Evolutionary conservation across 2,797 vertebrate genomes (phyloP), one percentile per base, ranked within the genome.

Genomic region (Furcifer pardalis): DNA sequence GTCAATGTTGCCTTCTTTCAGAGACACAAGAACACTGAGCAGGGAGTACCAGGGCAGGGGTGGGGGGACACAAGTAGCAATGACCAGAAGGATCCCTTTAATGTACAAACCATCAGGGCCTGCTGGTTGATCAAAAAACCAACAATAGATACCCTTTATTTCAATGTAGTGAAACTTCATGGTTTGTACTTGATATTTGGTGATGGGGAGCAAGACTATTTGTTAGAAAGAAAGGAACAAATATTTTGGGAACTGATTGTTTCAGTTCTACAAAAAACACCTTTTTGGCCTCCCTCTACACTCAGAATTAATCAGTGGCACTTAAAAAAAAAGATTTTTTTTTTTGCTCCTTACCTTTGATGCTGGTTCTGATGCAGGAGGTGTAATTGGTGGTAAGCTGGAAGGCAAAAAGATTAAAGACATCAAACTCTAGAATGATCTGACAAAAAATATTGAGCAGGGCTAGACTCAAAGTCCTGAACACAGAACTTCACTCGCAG

Each of bases 361-460:
- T 7, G 97, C 97, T 88, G 97, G 97, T 80, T 97, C 97, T 62
- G 89, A 86, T 88, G 95, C 94, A 46, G 96, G 94, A 81, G 93
- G 95, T 78, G 93, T 94, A 92, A 96, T 90, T 90, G 98, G 98
- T 90, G 98, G 97, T 89, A 99, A 96, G 90, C 99, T 99, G 83
- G 12, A 86, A 86, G 72, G 94, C 56, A 89, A 77, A 90, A 87
- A 30, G 8, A 42, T 66, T 49, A 8, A 66, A 40, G 17, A 52
- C 49, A 9, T 65, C n/a, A 75, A 76, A 75, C 15, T 21, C 46
- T 66, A 66, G 30, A 68, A 66, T 12, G 21, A 68, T 27, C 13
- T 23, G 19, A 69, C 15, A 78, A 32, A 71, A 75, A 79, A n/a
- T n/a, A 3, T n/a, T 66, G 1, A 37, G 65, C 25, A 72, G 40